Evolutionary conservation across 2,113 vertebrate genomes (phyloP), one percentile per base, ranked within the genome.

Genomic region (Syngnathus scovelli): DNA sequence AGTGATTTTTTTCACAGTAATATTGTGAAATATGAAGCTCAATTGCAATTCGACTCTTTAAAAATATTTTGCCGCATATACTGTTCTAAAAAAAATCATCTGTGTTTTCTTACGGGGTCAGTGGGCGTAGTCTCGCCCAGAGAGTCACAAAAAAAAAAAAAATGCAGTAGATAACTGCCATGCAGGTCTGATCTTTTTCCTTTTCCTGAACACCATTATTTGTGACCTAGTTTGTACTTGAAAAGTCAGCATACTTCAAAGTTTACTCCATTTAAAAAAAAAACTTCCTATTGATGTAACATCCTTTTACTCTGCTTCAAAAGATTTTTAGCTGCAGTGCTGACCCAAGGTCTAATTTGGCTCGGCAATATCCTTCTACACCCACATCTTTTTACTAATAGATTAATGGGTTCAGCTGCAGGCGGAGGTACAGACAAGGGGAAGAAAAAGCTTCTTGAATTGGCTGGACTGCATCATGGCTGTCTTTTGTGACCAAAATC

Each of bases 361-460:
- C 27, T 58, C 27, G 6, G 27, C 15, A 18, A 33, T 58, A 36
- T 58, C 13, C 27, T 58, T 13, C 55, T 15, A 33, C 55, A 36
- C 55, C 55, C 55, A 58, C 55, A 58, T 58, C 13, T 56, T 36
- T 56, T 56, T 33, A 56, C 55, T 56, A 36, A 27, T 56, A 56
- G 27, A 56, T 56, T 56, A 56, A 56, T 56, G 27, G 55, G 23
- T 56, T 56, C 27, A 7, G 55, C 55, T 56, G 27, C 23, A 56
- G 55, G 23, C 16, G 23, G 27, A 56, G 55, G 33, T 56, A 56
- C 13, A 56, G 55, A 16, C 23, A 13, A 8, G 23, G 23, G 23
- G 55, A 8, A 21, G 12, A 21, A 2, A 23, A 33, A 56, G 55
- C 23, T 27, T 55, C 54, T 55, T 55, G 54, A 27, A n/a, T 12